Base-by-base conservation (phyloP, 2,797 vertebrate species). In the Falco rusticolus region DNA sequence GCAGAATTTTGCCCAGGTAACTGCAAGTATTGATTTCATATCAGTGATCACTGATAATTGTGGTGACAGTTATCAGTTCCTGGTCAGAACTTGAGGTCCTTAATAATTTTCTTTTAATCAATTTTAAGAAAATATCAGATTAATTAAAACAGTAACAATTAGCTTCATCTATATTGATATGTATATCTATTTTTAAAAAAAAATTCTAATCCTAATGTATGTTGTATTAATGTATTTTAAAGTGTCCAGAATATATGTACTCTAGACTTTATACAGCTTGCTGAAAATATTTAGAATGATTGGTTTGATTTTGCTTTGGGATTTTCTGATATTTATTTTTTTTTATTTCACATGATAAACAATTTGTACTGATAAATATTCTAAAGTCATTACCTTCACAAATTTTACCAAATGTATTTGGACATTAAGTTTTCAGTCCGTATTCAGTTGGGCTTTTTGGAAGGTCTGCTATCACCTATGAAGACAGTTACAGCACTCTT, bases 141-240 rank as follows among this genome's bases (percentile, higher is more conserved):
- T 51, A 61, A 80, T 50, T 84, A 41, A 83, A 83, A 34, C 1
- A 16, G 8, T 20, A 65, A 48, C 2, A 34, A 61, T 33, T 51
- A 48, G 1, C 1, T 51, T 33, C 2, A 15, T 24, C 8, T 45
- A 13, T 19, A 13, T 65, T 6, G 29, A 1, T 43, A 43, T 43
- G 41, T 16, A 16, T 43, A 43, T 43, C 41, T 43, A 43, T 43
- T 43, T 43, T 41, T 37, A 11, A 6, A 41, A 41, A 41, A 41
- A 41, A 41, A 34, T 1, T 54, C 4, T 63, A 59, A 53, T 59
- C 17, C 7, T 74, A 16, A 20, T 51, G 6, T 11, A 4, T 18
- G 20, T 51, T 59, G 10, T 12, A 39, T 72, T 65, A 65, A 66
- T 22, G 3, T 45, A 19, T 31, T 75, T 13, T 37, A n/a, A 61